phyloP scores from a whole-genome alignment of 2,113 vertebrate genomes.

The Plecturocebus donacophilus region DNA sequence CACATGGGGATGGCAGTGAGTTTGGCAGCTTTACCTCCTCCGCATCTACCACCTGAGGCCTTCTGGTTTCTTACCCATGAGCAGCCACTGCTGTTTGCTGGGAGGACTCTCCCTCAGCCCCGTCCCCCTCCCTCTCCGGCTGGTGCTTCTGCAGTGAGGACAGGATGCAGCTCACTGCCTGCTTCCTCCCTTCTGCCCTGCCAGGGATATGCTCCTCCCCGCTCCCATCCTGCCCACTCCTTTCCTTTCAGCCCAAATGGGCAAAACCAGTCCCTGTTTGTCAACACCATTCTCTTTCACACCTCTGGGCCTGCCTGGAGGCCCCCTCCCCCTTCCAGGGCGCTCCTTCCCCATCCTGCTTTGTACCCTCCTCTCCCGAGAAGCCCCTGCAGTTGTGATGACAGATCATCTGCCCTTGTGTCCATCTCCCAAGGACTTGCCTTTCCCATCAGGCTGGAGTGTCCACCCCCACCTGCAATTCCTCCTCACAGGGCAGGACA shows the following conservation, averaged over 20 bases:
- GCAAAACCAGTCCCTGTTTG: not conserved
- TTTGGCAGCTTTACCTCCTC: not conserved
- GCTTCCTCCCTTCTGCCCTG: slow-evolving; percentile 42
- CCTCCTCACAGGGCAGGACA: not conserved
- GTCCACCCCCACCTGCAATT: not conserved
- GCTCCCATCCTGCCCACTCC: not conserved
- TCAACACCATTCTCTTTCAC: not conserved
- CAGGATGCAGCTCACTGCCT: not conserved
- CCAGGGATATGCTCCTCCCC: not conserved
- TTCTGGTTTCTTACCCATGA: not conserved
- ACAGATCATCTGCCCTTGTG: not conserved
- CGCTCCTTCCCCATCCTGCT: not conserved
- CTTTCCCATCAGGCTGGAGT: not conserved
- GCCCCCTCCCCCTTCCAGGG: not conserved
- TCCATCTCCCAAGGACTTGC: not conserved
- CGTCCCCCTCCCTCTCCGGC: not conserved
- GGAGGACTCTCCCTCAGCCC: not conserved
- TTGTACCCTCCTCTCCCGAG: not conserved
- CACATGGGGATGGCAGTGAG: not conserved
- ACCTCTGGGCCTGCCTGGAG: not conserved
- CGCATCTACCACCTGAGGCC: not conserved
- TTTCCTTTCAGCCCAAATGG: not conserved
- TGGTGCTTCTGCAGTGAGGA: not conserved
- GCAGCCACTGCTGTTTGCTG: not conserved
- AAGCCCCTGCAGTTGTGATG: not conserved